These are phyloP conservation scores for Holocentrus rufus DNA, from an alignment of 2,797 vertebrate species.

Conservation along the genomic window DNA sequence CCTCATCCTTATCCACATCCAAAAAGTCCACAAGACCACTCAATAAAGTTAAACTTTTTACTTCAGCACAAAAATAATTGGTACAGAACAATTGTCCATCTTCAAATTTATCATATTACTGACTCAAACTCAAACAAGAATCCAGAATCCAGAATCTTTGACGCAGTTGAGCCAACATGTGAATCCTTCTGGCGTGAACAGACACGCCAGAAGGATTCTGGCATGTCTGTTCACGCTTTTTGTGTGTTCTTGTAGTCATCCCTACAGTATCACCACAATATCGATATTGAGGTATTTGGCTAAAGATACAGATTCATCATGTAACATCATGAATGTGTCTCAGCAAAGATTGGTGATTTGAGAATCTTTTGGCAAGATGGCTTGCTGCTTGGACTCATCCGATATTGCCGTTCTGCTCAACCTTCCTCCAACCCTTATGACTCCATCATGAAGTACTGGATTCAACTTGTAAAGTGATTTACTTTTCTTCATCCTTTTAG, in stretches of 20 bases:
- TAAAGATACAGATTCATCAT: no score
- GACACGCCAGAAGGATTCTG: no score
- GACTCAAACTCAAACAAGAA: slow-evolving; percentile 1
- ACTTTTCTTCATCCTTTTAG: slow-evolving; percentile 46
- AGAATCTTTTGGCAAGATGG: slow-evolving; percentile 18
- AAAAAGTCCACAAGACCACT: no score
- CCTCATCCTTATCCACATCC: no score
- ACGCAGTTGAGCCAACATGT: slow-evolving; percentile 31
- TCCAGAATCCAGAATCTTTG: slow-evolving; percentile 36
- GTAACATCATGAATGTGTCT: slow-evolving; percentile 26
- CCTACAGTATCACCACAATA: no score
- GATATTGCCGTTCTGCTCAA: slow-evolving; percentile 24
- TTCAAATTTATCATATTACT: no score
- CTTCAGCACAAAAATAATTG: no score
- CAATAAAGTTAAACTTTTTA: no score
- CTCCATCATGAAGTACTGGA: slow-evolving; percentile 33
- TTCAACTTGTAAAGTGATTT: slow-evolving; percentile 32
- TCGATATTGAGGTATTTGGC: no score
- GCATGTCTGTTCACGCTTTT: no score
- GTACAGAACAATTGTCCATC: no score
- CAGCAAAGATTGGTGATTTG: slow-evolving; percentile 34
- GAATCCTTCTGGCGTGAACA: slow-evolving; percentile 34
- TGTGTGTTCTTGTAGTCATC: no score
- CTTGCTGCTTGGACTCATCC: slow-evolving; percentile 35
- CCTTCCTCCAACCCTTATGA: slow-evolving; percentile 37